These are phyloP conservation scores for Ridgeia piscesae DNA, from an alignment of 1,140 invertebrate genomes.

Conservation along the genomic window DNA sequence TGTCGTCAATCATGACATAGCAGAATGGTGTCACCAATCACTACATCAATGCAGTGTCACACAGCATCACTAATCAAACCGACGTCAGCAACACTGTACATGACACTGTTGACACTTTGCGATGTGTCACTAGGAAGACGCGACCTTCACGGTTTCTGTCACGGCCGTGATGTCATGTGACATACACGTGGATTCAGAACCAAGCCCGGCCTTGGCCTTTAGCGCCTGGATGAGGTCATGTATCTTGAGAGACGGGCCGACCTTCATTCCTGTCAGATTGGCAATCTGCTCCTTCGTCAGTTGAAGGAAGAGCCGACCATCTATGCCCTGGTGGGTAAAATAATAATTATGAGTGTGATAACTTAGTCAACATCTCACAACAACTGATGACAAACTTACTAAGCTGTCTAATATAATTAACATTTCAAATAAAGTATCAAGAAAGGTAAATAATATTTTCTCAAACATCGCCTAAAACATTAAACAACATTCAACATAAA, in stretches of 20 bases:
- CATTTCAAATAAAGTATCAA: too few relatives aligned
- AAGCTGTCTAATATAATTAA: neutral
- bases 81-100: neutral
- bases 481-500: too few relatives aligned
- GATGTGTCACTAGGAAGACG: neutral
- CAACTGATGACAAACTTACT: neutral
- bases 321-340: slow-evolving; percentile 65
- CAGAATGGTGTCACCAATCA: neutral
- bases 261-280: slow-evolving; percentile 85
- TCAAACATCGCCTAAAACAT: too few relatives aligned
- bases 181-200: neutral
- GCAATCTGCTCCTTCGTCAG: slow-evolving; percentile 88
- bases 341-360: neutral
- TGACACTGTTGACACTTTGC: neutral
- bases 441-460: too few relatives aligned
- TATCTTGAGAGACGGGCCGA: slow-evolving; percentile 91
- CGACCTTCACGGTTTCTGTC: neutral
- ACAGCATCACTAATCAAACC: neutral
- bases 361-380: neutral
- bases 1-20: neutral
- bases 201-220: neutral
- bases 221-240: slow-evolving; percentile 74
- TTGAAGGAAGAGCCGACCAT: slow-evolving; percentile 76
- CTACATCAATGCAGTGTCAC: neutral
- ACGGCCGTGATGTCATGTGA: neutral